Evolutionary conservation across 2,888 invertebrate species (phyloP), one percentile per base, ranked within the genome.

Genomic region (Euproctis similis): DNA sequence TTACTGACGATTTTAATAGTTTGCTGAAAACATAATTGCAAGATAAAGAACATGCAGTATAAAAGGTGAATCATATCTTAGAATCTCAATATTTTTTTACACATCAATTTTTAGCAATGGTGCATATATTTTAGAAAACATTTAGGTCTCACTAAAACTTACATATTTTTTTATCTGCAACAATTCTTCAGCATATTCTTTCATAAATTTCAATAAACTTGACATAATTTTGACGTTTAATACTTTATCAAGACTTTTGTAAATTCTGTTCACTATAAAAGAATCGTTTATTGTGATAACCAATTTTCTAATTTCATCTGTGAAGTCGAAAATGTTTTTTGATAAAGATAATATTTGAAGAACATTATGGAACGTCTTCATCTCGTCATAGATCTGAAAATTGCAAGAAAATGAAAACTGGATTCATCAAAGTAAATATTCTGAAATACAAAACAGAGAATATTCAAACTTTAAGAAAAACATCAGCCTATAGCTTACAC

Each of bases 1-100:
- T 35, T 34, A 0, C 49, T 30, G 0, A 71, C n/a, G 1, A 53
- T 42, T 24, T 49, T 28, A 0, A 54, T 6, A 2, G 62, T 53
- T 41, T 46, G 39, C 71, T 72, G 60, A 23, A 63, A 67, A 8
- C 29, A 12, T 46, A n/a, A n/a, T n/a, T n/a, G n/a, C n/a, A n/a
- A n/a, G n/a, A n/a, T n/a, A n/a, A n/a, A n/a, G n/a, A n/a, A n/a
- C n/a, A n/a, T n/a, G n/a, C n/a, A n/a, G n/a, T n/a, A n/a, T n/a
- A n/a, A n/a, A n/a, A n/a, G n/a, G n/a, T n/a, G n/a, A n/a, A n/a
- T n/a, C n/a, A n/a, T n/a, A n/a, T n/a, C n/a, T n/a, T n/a, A n/a
- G n/a, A n/a, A n/a, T n/a, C n/a, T n/a, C n/a, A n/a, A n/a, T n/a
- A n/a, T n/a, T n/a, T n/a, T n/a, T n/a, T n/a, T n/a, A n/a, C n/a